Conservation (phyloP, 2,797 vertebrate species). For the Taeniopygia guttata region DNA sequence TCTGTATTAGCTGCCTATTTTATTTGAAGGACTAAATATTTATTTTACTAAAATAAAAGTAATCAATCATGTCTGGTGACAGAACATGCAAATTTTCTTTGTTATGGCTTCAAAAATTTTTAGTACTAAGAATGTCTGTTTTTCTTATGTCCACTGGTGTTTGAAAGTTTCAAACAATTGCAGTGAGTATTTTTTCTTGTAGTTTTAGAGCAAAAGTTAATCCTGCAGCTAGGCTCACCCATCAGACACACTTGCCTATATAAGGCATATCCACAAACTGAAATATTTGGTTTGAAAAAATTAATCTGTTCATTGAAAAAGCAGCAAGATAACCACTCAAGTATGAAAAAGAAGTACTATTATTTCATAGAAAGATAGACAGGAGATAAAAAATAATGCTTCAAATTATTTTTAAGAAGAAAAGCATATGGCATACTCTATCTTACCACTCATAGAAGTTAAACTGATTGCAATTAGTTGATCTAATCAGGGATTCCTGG, state of each 20-base stretch:
- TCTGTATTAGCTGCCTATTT: background rate
- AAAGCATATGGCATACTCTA: background rate
- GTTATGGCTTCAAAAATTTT: background rate
- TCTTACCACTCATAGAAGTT: background rate
- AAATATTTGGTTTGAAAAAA: background rate
- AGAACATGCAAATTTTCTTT: background rate
- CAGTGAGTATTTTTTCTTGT: background rate
- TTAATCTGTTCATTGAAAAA: background rate
- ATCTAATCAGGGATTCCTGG: background rate
- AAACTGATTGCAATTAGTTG: background rate
- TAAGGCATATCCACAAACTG: background rate
- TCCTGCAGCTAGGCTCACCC: background rate
- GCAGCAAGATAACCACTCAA: background rate
- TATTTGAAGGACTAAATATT: background rate
- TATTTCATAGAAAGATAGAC: background rate
- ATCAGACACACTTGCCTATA: background rate
- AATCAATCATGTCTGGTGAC: background rate
- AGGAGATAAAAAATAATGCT: background rate
- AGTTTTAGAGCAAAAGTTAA: background rate
- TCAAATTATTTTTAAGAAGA: background rate
- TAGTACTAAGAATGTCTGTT: background rate
- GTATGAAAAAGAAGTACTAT: background rate
- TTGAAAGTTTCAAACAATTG: background rate
- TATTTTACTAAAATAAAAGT: slow-evolving; percentile 24
- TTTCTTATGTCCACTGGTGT: background rate